Evolutionary conservation across 2,888 invertebrate genomes (phyloP), one percentile per base, ranked within the genome.

Genomic region (Neoaliturus tenellus): DNA sequence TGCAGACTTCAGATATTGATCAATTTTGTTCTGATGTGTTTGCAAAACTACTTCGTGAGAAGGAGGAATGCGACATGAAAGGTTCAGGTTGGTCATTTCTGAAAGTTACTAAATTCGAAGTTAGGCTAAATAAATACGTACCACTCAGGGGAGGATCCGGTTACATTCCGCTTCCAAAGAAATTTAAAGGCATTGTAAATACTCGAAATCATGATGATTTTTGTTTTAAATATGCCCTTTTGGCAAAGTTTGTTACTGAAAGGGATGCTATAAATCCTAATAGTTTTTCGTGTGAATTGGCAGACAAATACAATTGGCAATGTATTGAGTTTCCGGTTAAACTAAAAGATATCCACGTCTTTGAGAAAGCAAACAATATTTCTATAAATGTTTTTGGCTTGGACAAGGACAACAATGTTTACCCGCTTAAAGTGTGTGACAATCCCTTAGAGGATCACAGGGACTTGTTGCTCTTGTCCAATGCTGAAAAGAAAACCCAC

Each of bases 21-120:
- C 71, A 35, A 20, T 71, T 39, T 23, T 71, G 71, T 23, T 71
- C 71, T 35, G 71, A 71, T 23, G 35, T 71, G 41, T 41, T 71
- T 14, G 41, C 31, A 35, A 71, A 71, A 41, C 39, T 39, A 3
- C n/a, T 39, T 23, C 20, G 23, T 2, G 71, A 39, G 23, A 41
- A 71, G 23, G 39, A 71, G 41, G 71, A 71, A 20, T 71, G 71
- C n/a, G 41, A 23, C 41, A 71, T 71, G 71, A 71, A 39, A n/a
- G 71, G 71, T 10, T 39, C 39, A 39, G 71, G 71, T 23, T 71
- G 71, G 71, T 39, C 71, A 12, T 71, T 71, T 71, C 39, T 71
- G 35, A 71, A 39, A 71, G 71, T 41, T 1, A 20, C 41, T 2
- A 71, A 71, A 71, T 41, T 71, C 20, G 41, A 71, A 71, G 28